phyloP scores from a whole-genome alignment of 2,797 vertebrate species.

The Dermochelys coriacea region DNA sequence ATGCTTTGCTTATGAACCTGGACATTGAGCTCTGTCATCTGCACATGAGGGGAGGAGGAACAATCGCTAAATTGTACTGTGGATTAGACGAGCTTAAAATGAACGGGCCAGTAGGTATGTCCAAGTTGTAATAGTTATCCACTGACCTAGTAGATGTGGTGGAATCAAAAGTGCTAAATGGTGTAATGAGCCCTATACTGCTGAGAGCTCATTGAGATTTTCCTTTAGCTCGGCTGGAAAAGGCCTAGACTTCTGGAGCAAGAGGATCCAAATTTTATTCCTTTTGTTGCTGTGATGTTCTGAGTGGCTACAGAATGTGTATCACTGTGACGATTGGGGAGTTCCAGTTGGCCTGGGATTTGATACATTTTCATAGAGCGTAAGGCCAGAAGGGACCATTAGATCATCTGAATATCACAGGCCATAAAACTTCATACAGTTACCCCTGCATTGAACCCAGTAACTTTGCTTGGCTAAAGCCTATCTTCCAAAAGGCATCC shows the following conservation, averaged over 20 bases:
- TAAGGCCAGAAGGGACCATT: neutral
- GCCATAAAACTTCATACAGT: neutral
- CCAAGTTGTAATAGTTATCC: neutral
- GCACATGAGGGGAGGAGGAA: neutral
- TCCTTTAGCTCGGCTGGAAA: neutral
- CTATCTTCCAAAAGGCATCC: neutral
- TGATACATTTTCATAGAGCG: neutral
- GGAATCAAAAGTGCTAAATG: neutral
- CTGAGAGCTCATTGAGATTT: neutral
- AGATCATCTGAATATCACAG: neutral
- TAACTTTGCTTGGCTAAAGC: neutral
- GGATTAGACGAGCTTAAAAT: neutral
- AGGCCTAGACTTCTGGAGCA: neutral
- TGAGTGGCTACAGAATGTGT: neutral
- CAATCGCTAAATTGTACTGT: neutral
- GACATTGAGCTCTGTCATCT: too few species aligned
- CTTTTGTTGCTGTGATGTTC: neutral
- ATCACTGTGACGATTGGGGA: neutral
- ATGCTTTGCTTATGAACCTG: too few species aligned
- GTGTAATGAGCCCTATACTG: too few species aligned
- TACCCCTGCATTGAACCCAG: neutral
- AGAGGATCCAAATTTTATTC: neutral
- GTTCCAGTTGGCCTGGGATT: neutral
- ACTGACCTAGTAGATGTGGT: neutral
- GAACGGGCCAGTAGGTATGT: neutral